A percentile compares a stretch with the other conserved stretches of the same genome.
Conservation (phyloP, 2,888 invertebrate species). For the Druceiella hillmani region DNA sequence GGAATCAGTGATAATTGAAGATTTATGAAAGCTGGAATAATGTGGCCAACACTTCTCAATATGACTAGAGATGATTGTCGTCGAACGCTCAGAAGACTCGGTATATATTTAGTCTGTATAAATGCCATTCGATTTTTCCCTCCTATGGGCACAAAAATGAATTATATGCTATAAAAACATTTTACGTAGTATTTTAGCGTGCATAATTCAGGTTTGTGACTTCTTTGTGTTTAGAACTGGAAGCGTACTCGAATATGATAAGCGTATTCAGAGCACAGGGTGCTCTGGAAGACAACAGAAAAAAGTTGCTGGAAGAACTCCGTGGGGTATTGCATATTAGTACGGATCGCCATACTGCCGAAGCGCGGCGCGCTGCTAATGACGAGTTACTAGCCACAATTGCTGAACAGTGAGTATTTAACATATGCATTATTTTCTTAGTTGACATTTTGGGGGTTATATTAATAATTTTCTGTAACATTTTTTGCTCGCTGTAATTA, state of each 20-base stretch:
- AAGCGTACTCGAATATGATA: slow-evolving; percentile 86
- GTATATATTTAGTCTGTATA: slow-evolving; percentile 56
- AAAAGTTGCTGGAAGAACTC: slow-evolving; percentile 76
- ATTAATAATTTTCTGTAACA: slow-evolving; percentile 10
- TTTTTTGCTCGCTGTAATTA: slow-evolving; percentile 4
- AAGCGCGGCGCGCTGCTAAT: slow-evolving; percentile 86
- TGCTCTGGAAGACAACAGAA: slow-evolving; percentile 76
- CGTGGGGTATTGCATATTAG: slow-evolving; percentile 80
- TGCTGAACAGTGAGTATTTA: slow-evolving; percentile 73
- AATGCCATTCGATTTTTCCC: slow-evolving; percentile 52
- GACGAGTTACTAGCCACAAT: slow-evolving; percentile 86
- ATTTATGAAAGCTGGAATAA: slow-evolving; percentile 35
- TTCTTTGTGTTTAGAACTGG: slow-evolving; percentile 67
- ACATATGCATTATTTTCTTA: slow-evolving; percentile 10
- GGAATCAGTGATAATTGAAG: slow-evolving; percentile 33
- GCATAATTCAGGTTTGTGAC: background rate
- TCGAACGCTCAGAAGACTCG: slow-evolving; percentile 79
- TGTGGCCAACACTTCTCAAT: slow-evolving; percentile 70
- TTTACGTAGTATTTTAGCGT: slow-evolving; percentile 2
- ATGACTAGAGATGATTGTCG: slow-evolving; percentile 87
- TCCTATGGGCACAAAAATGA: slow-evolving; percentile 38
- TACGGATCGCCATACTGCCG: slow-evolving; percentile 86
- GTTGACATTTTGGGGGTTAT: slow-evolving; percentile 13
- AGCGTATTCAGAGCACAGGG: slow-evolving; percentile 92
- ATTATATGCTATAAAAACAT: background rate